A percentile compares a stretch with the other conserved stretches of the same genome.
phyloP scores from a whole-genome alignment of 1,140 invertebrate species.

The Centruroides sculpturatus region DNA sequence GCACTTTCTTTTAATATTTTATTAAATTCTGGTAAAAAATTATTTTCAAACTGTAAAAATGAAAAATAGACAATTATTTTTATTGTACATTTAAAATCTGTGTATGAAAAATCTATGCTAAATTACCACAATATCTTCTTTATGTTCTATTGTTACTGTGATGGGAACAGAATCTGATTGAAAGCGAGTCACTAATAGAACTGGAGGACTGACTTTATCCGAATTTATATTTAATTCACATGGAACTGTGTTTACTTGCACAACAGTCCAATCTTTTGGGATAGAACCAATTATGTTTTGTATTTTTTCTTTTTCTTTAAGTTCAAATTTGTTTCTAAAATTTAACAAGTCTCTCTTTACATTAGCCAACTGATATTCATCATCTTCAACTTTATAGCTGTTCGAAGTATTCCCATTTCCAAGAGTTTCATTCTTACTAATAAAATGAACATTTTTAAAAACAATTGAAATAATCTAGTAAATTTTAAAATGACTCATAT shows the following conservation, averaged over 20 bases:
- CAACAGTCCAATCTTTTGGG: neutral
- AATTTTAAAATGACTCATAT: no score
- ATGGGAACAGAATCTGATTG: neutral
- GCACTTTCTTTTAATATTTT: constrained; percentile 13
- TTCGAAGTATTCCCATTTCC: no score
- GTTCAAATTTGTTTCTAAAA: neutral
- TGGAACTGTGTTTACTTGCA: neutral
- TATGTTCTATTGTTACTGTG: neutral
- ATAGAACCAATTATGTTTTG: neutral
- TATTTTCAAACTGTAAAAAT: constrained; percentile 7
- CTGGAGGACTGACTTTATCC: neutral
- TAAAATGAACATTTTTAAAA: no score
- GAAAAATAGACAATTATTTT: neutral
- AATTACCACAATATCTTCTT: neutral
- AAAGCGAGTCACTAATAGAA: neutral
- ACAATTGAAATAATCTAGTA: no score
- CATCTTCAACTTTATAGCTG: no score
- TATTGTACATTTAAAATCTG: no score
- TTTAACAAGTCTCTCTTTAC: neutral
- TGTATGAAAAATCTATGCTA: neutral
- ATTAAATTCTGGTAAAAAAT: constrained; percentile 13
- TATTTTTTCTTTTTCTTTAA: neutral
- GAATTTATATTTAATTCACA: neutral
- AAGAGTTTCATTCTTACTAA: no score
- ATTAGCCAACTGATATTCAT: neutral